Base-by-base conservation (phyloP, 2,797 vertebrate species). In the Oophaga sylvatica region DNA sequence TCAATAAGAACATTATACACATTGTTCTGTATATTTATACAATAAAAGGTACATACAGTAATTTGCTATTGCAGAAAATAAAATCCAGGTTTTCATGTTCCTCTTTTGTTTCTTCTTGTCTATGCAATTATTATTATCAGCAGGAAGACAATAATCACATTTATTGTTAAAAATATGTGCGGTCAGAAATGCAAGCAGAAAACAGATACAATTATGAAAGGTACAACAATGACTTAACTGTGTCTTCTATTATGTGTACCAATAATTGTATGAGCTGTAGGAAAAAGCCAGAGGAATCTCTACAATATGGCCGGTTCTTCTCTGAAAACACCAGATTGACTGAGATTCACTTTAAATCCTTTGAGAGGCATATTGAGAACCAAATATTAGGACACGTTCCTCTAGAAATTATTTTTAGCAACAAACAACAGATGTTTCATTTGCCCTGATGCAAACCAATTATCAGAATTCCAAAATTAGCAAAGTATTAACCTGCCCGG, bases 341-440 rank as follows among this genome's bases (percentile, higher is more conserved):
- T 94, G 93, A 91, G 92, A 91, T 88, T 93, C 90, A 90, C 90
- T 90, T 92, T 82, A 91, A 35, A 92, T 85, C 83, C 90, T 93
- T 90, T 91, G 90, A 92, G 91, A 93, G 93, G 91, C 86, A 89
- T 85, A 92, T 90, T 94, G 90, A 93, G 93, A 94, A 94, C 94
- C 92, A 90, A 92, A 91, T 93, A 93, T 92, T 93, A 92, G 92
- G 91, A 91, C 89, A 86, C 91, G 92, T 92, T 87, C 85, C 79
- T 90, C 73, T 86, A 83, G 89, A 92, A 94, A 92, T 91, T 92
- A 90, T 91, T 92, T 93, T 93, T 93, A 93, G 91, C 31, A 90
- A 90, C 90, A 89, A 68, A 65, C 3, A 29, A 84, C 93, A 94
- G 92, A 93, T 94, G 92, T 89, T 92, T 19, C 0, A 1, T 31